Base-by-base conservation (phyloP, 1,140 invertebrate genomes). In the Trachelipus rathkii region DNA sequence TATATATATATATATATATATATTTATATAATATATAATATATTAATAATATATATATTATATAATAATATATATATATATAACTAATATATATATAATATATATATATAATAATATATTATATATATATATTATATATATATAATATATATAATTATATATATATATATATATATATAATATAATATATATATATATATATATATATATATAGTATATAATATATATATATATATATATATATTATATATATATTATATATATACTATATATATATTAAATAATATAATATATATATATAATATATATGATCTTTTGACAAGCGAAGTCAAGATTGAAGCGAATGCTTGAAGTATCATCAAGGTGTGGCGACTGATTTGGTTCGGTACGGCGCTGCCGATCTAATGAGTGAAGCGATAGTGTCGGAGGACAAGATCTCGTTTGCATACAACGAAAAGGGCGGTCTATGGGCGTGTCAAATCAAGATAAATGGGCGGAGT, bases 361-460 rank as follows among this genome's bases (percentile, higher is more conserved):
- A 60, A 60, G 50, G 50, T 60, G 50, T 60, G 50, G 50, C 19
- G 50, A n/a, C n/a, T n/a, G n/a, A 60, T 60, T 60, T 60, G 11
- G 11, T 60, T 60, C 50, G 11, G 50, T 19, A 19, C 11, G 50
- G 50, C 50, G 50, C 50, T 60, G 50, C 50, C 19, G 50, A 60
- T 60, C 50, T 60, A 60, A 60, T 60, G 50, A 60, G 50, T 19
- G 50, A 60, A 60, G 50, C 50, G 50, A 60, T 60, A 60, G 50
- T 60, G 50, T 13, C 19, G 50, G 50, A 60, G 50, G 50, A 60
- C 50, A 60, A 60, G 50, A 60, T 13, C 80, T 79, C 80, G 77
- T 76, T 76, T 77, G 74, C 77, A 78, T 77, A 76, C 75, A 73
- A 66, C 71, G 50, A 46, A 81, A 75, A 72, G 74, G 77, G 77